Percentiles rank a stretch among this genome's conserved stretches.
Conservation (phyloP, 1,140 invertebrate genomes). For the Diploscapter pachys region DNA sequence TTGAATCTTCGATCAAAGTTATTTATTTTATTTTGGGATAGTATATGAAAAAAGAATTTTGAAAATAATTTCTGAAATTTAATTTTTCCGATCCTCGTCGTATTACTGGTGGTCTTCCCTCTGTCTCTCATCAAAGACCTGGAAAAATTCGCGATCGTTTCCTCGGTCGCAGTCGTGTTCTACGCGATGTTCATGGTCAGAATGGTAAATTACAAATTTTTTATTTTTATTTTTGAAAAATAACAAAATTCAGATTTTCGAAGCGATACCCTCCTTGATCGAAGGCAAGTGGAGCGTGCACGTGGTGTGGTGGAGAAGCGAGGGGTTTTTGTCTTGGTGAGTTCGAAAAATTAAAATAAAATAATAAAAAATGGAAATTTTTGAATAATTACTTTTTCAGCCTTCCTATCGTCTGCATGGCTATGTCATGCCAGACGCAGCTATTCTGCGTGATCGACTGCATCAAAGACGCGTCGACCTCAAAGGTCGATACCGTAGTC, state of each 20-base stretch:
- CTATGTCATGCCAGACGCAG: constrained; percentile 91
- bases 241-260: constrained; percentile 10
- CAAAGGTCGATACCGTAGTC: constrained; percentile 82
- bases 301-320: constrained; percentile 41
- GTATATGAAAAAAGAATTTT: neutral
- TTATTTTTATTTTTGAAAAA: neutral
- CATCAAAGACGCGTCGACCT: constrained; percentile 78
- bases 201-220: constrained; percentile 63
- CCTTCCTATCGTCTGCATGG: constrained; percentile 90
- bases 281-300: constrained; percentile 39
- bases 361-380: neutral
- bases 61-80: neutral
- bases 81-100: constrained; percentile 64
- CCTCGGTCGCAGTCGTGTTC: constrained; percentile 82
- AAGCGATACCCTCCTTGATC: constrained; percentile 34
- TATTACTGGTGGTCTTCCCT: constrained; percentile 80
- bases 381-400: constrained; percentile 56
- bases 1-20: neutral
- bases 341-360: neutral
- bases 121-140: constrained; percentile 84
- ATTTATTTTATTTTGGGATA: no score
- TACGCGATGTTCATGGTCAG: constrained; percentile 82
- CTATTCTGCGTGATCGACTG: constrained; percentile 90
- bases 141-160: constrained; percentile 80
- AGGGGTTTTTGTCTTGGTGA: constrained; percentile 41